Percentiles rank a stretch among this genome's conserved stretches.
Conservation (phyloP, 1,140 invertebrate genomes). For the Bicyclus anynana region DNA sequence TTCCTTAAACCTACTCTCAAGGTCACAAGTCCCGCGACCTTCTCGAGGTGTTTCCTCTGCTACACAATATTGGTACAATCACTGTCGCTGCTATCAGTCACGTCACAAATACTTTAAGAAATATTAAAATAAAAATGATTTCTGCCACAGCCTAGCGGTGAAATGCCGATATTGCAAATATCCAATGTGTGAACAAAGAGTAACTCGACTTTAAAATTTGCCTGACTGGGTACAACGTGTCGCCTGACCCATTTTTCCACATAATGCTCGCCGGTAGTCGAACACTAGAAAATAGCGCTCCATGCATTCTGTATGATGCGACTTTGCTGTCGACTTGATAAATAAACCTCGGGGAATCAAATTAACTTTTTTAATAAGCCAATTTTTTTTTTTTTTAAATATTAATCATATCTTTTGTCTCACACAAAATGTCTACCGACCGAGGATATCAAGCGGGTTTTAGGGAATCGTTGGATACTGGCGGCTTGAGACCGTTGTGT, state of each 20-base stretch:
- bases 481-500: too few relatives aligned
- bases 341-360: background rate
- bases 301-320: slow-evolving; percentile 7
- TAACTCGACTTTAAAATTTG: slow-evolving; percentile 23
- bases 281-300: slow-evolving; percentile 20
- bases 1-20: too few relatives aligned
- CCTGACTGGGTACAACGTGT: slow-evolving; percentile 17
- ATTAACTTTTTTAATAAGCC: background rate
- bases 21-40: too few relatives aligned
- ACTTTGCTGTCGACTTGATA: background rate
- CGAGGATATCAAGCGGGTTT: too few relatives aligned
- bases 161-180: background rate
- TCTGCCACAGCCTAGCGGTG: background rate
- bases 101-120: too few relatives aligned
- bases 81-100: too few relatives aligned
- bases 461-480: too few relatives aligned
- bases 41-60: too few relatives aligned
- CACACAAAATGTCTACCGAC: too few relatives aligned
- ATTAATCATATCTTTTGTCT: too few relatives aligned
- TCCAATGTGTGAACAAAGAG: slow-evolving; percentile 11
- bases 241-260: slow-evolving; percentile 24
- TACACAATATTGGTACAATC: too few relatives aligned
- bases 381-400: too few relatives aligned
- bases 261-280: slow-evolving; percentile 21
- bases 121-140: background rate